Percentiles rank a stretch among this genome's conserved stretches.
Conservation (phyloP, 2,888 invertebrate genomes). For the Biston stratarius region DNA sequence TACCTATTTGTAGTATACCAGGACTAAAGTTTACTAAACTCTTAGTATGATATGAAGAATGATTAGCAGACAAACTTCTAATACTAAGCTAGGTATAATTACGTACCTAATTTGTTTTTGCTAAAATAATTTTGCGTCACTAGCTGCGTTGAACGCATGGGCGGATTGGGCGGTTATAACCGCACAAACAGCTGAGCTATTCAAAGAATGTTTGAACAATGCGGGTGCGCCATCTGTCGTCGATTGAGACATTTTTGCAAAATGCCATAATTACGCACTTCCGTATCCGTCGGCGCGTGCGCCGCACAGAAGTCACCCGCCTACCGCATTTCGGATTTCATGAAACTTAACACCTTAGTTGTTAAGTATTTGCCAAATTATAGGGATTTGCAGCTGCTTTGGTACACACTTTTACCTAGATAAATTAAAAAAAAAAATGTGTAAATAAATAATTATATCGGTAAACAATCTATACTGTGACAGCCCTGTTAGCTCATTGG, state of each 20-base stretch:
- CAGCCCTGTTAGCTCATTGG: no score
- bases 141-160: constrained; percentile 54
- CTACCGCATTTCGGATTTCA: constrained; percentile 64
- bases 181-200: constrained; percentile 74
- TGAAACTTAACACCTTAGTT: constrained; percentile 69
- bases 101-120: neutral
- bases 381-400: constrained; percentile 43
- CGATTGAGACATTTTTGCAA: constrained; percentile 84
- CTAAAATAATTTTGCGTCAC: constrained; percentile 19
- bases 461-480: neutral
- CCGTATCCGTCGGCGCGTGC: constrained; percentile 84
- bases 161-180: constrained; percentile 72
- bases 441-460: neutral
- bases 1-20: no score
- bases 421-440: no score
- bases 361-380: constrained; percentile 47
- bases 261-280: constrained; percentile 82
- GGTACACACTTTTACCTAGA: neutral
- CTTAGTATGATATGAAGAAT: no score
- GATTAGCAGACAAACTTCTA: no score
- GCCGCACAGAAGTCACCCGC: constrained; percentile 78
- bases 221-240: constrained; percentile 78
- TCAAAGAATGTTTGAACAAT: constrained; percentile 74
- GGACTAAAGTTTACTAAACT: no score
- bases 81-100: neutral